A percentile compares a stretch with the other conserved stretches of the same genome.
phyloP scores from a whole-genome alignment of 2,888 invertebrate genomes.

The Deilephila porcellus region DNA sequence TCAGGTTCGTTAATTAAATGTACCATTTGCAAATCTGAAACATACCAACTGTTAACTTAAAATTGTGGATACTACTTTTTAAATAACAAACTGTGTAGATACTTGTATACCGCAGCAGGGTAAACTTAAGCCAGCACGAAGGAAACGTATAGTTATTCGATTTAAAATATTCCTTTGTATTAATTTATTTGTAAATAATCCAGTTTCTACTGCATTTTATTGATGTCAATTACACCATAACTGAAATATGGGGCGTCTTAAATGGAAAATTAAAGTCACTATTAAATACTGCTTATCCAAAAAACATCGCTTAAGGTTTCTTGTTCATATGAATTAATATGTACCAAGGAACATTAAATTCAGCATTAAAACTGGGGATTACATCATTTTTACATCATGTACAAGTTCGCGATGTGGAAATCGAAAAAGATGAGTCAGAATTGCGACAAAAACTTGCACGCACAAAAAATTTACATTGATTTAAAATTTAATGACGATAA shows the following conservation, averaged over 20 bases:
- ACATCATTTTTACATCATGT: constrained; percentile 56
- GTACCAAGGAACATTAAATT: constrained; percentile 61
- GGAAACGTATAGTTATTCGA: too few relatives aligned
- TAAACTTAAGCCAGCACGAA: background rate
- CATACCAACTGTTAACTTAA: background rate
- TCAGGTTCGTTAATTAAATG: background rate
- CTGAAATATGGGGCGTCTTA: too few relatives aligned
- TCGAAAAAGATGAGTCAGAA: constrained; percentile 51
- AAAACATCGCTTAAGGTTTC: background rate
- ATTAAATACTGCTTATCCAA: background rate
- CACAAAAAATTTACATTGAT: constrained; percentile 36
- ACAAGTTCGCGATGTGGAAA: constrained; percentile 45
- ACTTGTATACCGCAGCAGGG: background rate
- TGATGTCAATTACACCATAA: too few relatives aligned
- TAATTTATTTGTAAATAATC: too few relatives aligned
- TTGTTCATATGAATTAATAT: constrained; percentile 37
- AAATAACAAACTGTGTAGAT: background rate
- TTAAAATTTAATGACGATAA: constrained; percentile 28
- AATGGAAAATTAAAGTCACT: too few relatives aligned
- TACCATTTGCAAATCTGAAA: background rate
- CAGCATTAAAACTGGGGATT: constrained; percentile 66
- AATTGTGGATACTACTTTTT: background rate
- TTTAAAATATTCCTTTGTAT: too few relatives aligned
- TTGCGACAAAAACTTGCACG: constrained; percentile 46
- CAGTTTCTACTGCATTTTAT: too few relatives aligned